Percentiles rank a stretch among this genome's conserved stretches.
These are phyloP conservation scores for Nysson spinosus DNA, from an alignment of 2,888 invertebrate species.

Conservation along the genomic window DNA sequence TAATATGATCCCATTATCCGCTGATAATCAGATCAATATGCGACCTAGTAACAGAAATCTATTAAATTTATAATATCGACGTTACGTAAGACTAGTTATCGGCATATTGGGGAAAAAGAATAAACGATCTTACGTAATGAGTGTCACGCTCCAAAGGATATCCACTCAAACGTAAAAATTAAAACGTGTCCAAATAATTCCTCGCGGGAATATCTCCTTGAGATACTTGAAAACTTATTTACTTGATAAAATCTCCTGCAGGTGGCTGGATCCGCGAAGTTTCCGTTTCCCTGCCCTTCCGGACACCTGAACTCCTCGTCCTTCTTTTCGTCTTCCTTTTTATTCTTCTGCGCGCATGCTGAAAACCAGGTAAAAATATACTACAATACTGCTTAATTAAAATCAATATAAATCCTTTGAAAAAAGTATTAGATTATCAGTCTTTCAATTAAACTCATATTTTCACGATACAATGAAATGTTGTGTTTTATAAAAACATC, in stretches of 20 bases:
- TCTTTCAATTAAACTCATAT: too few relatives aligned
- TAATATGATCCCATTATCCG: too few relatives aligned
- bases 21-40: too few relatives aligned
- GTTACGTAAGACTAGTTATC: too few relatives aligned
- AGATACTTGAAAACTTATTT: conserved; percentile 40
- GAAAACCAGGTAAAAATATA: conserved; percentile 33
- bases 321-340: conserved; percentile 80
- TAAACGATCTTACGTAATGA: neutral
- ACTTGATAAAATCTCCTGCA: conserved; percentile 95
- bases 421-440: too few relatives aligned
- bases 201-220: neutral
- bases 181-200: neutral
- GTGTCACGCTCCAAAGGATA: neutral
- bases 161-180: neutral
- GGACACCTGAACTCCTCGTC: conserved; percentile 87
- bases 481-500: too few relatives aligned
- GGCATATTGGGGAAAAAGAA: neutral
- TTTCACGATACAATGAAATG: too few relatives aligned
- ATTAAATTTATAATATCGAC: conserved; percentile 9
- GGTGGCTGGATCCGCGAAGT: conserved; percentile 92
- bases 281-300: conserved; percentile 90
- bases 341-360: conserved; percentile 77
- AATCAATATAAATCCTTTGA: too few relatives aligned
- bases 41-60: too few relatives aligned
- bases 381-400: neutral